A percentile compares a stretch with the other conserved stretches of the same genome.
Evolutionary conservation across 2,797 vertebrate species (phyloP).

Genomic region (Dendrocincla tyrannina): DNA sequence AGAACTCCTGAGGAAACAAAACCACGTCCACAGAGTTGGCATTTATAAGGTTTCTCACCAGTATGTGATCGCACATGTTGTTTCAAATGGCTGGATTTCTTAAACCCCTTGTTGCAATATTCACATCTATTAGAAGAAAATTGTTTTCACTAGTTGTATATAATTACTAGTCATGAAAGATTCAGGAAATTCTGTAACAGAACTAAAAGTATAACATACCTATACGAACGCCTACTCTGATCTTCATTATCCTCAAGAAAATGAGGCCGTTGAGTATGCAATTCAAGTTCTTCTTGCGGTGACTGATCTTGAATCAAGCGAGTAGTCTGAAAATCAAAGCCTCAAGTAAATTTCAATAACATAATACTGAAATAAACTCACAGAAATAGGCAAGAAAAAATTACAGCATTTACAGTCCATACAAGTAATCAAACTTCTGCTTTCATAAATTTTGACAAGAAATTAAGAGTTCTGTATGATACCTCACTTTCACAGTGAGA

Average conservation of each 20-base stretch:
- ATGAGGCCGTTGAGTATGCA: constrained; percentile 80
- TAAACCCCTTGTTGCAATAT: constrained; percentile 94
- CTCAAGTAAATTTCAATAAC: not conserved
- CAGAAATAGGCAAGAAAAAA: not conserved
- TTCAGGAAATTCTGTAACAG: not conserved
- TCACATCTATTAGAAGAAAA: constrained; percentile 77
- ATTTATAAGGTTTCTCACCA: constrained; percentile 94
- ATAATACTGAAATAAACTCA: not conserved
- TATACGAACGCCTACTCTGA: constrained; percentile 89
- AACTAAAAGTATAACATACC: constrained; percentile 70
- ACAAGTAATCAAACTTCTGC: not conserved
- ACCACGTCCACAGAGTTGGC: constrained; percentile 90
- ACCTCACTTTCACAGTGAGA: not conserved
- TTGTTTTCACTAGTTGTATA: not conserved
- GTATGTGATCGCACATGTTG: constrained; percentile 97
- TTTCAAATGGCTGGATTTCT: constrained; percentile 98
- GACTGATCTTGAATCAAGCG: constrained; percentile 88
- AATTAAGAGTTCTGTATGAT: not conserved
- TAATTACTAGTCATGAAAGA: not conserved
- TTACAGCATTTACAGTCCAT: not conserved
- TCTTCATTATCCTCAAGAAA: constrained; percentile 91
- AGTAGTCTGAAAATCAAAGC: constrained; percentile 80
- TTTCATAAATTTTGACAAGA: not conserved
- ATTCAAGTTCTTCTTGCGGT: constrained; percentile 85
- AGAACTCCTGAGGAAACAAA: constrained; percentile 97